These are phyloP conservation scores for Matsumurasca onukii DNA, from an alignment of 1,140 invertebrate genomes.

Conservation along the genomic window DNA sequence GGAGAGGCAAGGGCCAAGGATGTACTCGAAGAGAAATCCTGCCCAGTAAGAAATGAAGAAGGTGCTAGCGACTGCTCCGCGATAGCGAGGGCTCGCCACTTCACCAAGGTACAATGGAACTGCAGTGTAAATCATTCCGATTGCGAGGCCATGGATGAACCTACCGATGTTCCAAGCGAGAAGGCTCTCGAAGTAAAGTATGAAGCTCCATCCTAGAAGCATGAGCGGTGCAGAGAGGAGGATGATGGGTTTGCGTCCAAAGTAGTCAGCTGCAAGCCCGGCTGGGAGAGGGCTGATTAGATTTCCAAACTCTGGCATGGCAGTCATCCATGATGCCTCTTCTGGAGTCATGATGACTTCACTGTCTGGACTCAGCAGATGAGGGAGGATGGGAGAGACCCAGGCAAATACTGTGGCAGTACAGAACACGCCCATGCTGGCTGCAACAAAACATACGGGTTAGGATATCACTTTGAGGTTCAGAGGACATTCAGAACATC, in stretches of 20 bases:
- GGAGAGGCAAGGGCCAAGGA: constrained; percentile 67
- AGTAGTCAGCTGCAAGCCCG: constrained; percentile 60
- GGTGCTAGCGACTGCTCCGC: constrained; percentile 63
- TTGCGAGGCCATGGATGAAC: constrained; percentile 57
- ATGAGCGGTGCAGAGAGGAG: constrained; percentile 63
- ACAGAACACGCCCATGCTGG: constrained; percentile 45
- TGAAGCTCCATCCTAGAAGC: constrained; percentile 53
- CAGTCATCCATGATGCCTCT: constrained; percentile 48
- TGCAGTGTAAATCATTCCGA: constrained; percentile 56
- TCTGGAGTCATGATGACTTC: constrained; percentile 54
- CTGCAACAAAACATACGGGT: too few species aligned
- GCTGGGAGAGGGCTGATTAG: constrained; percentile 40
- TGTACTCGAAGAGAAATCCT: constrained; percentile 75
- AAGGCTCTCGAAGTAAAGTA: constrained; percentile 40
- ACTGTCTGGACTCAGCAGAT: constrained; percentile 50
- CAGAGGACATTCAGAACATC: too few species aligned
- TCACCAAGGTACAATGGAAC: constrained; percentile 62
- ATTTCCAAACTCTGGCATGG: constrained; percentile 36
- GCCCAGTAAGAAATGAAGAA: constrained; percentile 67
- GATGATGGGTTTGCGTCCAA: constrained; percentile 69
- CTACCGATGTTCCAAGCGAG: constrained; percentile 30
- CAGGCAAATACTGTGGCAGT: constrained; percentile 51
- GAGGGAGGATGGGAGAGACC: constrained; percentile 60
- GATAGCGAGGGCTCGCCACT: constrained; percentile 60
- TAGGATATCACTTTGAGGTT: too few species aligned